These are phyloP conservation scores for Bradysia coprophila DNA, from an alignment of 1,140 invertebrate genomes.

Conservation along the genomic window DNA sequence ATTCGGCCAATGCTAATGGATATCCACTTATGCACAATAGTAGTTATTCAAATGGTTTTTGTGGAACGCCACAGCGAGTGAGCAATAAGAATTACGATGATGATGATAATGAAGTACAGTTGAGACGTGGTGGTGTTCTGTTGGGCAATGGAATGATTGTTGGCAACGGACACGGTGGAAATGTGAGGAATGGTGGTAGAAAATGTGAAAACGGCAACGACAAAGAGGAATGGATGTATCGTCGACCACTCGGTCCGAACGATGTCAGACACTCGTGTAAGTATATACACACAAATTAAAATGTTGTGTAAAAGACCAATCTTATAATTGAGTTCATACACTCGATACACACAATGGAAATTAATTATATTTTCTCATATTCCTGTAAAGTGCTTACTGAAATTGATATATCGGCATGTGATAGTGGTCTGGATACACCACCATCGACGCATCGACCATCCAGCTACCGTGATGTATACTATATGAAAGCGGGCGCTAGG, in stretches of 20 bases:
- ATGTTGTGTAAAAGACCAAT: not conserved
- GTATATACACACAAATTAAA: no score
- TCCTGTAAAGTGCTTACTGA: conserved; percentile 10
- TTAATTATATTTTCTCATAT: no score
- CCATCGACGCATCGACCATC: conserved; percentile 20
- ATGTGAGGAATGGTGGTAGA: no score
- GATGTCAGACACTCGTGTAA: conserved; percentile 21
- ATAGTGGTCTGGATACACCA: conserved; percentile 21
- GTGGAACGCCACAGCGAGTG: not conserved
- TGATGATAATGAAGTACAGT: conserved; percentile 19
- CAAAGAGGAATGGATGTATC: conserved; percentile 21
- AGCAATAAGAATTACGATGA: conserved; percentile 9
- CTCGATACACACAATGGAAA: no score
- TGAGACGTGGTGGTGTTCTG: conserved; percentile 10
- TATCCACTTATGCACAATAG: not conserved
- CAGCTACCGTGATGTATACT: conserved; percentile 16
- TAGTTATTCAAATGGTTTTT: not conserved
- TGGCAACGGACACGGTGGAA: no score
- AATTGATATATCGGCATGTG: conserved; percentile 20
- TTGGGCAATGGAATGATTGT: conserved; percentile 2
- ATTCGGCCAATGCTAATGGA: not conserved
- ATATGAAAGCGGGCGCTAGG: conserved; percentile 5
- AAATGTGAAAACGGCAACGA: conserved; percentile 16
- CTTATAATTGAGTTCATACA: no score
- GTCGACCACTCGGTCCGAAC: conserved; percentile 20